Base-by-base conservation (phyloP, 1,140 invertebrate genomes). In the Dolichoris vasculosae region DNA sequence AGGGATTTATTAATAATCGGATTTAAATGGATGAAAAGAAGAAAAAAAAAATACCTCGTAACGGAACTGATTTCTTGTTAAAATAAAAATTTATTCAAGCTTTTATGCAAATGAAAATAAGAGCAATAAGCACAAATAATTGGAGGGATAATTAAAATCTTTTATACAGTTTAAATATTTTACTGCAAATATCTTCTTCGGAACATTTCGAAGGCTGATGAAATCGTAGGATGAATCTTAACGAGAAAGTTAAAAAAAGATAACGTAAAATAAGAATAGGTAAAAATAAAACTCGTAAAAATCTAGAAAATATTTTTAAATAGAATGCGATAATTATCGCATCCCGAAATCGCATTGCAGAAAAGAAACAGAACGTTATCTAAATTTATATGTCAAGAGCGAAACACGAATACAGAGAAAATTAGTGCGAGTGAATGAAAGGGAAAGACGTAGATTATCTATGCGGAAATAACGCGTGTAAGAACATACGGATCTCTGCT, bases 401-500 rank as follows among this genome's bases (percentile, higher is more conserved):
- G 13, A n/a, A 8, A 40, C 0, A 13, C 1, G 38, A 46, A 75
- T 2, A 40, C 13, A 76, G 71, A 40, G 35, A 30, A 7, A 43
- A 32, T 30, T 8, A 30, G 23, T n/a, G 38, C 48, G 17, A 30
- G 64, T 32, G 40, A 40, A 73, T 9, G 35, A 38, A 38, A 48
- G 46, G 20, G 40, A 59, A 79, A 63, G 64, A 46, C n/a, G 69
- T 67, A 46, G 46, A 71, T 35, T 30, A 55, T 30, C 13, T 55
- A 51, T 48, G 30, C 38, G 63, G 63, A n/a, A 69, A 51, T 26
- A 59, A 13, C 75, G 75, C 77, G 84, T 80, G 84, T 51, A 48
- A n/a, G 32, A 80, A 67, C 83, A 80, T 81, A 81, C 84, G 40
- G 67, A 80, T 85, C 23, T 30, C 26, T n/a, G 38, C 76, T 85